phyloP scores from a whole-genome alignment of 2,113 vertebrate species.

The Gasterosteus aculeatus region DNA sequence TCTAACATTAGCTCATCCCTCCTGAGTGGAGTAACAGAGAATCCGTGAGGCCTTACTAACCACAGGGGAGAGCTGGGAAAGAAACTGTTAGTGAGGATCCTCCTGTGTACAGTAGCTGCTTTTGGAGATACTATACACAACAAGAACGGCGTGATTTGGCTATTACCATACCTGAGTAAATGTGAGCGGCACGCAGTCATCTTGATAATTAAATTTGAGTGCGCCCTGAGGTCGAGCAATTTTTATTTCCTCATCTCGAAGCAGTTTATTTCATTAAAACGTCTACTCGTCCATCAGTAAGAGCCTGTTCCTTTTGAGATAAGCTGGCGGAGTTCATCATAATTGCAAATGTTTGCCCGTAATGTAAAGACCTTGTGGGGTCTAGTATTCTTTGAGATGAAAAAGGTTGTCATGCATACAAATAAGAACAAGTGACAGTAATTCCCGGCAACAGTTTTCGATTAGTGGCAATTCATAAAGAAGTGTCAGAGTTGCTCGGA shows the following conservation, averaged over 20 bases:
- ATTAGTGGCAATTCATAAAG: conserved; percentile 64
- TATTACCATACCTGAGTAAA: conserved; percentile 66
- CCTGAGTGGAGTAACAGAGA: conserved; percentile 52
- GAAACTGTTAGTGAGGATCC: background rate
- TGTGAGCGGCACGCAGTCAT: conserved; percentile 67
- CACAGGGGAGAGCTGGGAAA: conserved; percentile 20
- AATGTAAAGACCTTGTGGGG: conserved; percentile 78
- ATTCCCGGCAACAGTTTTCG: conserved; percentile 71
- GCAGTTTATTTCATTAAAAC: conserved; percentile 80
- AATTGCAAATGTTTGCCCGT: conserved; percentile 81
- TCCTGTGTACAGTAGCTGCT: conserved; percentile 10
- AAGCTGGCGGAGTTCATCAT: conserved; percentile 79
- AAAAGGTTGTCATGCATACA: conserved; percentile 75
- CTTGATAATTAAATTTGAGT: conserved; percentile 80
- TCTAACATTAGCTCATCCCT: conserved; percentile 80
- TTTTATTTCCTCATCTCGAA: conserved; percentile 79
- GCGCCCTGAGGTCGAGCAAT: conserved; percentile 77
- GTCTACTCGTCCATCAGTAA: conserved; percentile 76
- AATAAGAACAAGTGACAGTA: conserved; percentile 75
- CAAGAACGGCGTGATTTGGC: conserved; percentile 47
- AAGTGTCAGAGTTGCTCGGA: conserved; percentile 59
- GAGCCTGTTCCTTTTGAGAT: conserved; percentile 77
- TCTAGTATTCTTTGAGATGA: conserved; percentile 74
- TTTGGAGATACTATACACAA: conserved; percentile 29
- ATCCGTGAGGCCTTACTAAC: conserved; percentile 35